phyloP scores from a whole-genome alignment of 2,797 vertebrate genomes.

The Sus cebifrons region DNA sequence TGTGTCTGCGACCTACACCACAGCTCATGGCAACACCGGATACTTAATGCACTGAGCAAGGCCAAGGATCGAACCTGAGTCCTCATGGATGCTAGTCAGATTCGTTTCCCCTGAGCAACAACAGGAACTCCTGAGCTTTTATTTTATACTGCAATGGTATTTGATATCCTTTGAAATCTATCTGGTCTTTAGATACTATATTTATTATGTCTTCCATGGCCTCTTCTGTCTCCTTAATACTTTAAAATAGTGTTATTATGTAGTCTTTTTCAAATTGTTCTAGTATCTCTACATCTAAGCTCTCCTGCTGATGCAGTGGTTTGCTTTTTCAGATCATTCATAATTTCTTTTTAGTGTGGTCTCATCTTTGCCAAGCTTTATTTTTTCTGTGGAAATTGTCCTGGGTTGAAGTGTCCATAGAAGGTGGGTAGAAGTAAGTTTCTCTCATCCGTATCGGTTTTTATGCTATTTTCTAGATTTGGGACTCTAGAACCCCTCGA shows the following conservation, averaged over 20 bases:
- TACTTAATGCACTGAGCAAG: too few relatives aligned
- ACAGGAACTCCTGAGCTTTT: background rate
- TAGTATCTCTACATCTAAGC: background rate
- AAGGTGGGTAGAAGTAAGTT: background rate
- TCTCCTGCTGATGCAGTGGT: background rate
- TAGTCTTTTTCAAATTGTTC: background rate
- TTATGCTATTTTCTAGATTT: slow-evolving; percentile 4
- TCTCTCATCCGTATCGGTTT: background rate
- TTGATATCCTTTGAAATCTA: slow-evolving; percentile 45
- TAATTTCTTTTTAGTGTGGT: background rate
- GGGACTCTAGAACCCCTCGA: background rate
- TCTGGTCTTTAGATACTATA: background rate
- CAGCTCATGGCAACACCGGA: too few relatives aligned
- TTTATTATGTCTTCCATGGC: background rate
- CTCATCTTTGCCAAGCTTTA: background rate
- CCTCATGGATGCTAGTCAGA: too few relatives aligned
- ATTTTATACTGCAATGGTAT: background rate
- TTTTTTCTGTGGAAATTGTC: background rate
- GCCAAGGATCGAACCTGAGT: too few relatives aligned
- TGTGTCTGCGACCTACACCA: too few relatives aligned
- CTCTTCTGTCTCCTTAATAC: background rate
- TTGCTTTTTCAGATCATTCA: background rate
- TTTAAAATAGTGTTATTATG: background rate
- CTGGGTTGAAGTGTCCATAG: background rate
- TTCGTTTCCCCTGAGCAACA: too few relatives aligned